Conservation (phyloP, 2,113 vertebrate genomes). For the Verasper variegatus region DNA sequence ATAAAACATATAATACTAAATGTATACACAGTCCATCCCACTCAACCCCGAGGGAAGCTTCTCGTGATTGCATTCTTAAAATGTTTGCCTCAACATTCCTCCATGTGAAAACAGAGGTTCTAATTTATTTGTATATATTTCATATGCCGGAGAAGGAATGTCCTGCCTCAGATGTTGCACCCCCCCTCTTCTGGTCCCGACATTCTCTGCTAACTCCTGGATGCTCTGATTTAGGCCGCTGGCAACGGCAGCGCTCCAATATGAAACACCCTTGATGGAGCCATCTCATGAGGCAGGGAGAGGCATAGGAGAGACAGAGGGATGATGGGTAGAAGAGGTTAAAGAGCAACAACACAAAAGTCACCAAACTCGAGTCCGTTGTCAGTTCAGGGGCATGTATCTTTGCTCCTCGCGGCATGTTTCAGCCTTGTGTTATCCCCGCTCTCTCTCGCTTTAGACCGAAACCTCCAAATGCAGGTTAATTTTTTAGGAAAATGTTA, state of each 20-base stretch:
- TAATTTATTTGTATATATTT: slow-evolving; percentile 74
- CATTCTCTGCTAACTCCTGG: slow-evolving; percentile 57
- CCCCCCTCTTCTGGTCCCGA: slow-evolving; percentile 22
- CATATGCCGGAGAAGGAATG: slow-evolving; percentile 54
- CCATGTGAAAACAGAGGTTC: slow-evolving; percentile 48
- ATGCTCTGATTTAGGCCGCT: slow-evolving; percentile 38
- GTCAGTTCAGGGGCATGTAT: background rate
- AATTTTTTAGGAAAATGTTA: slow-evolving; percentile 76
- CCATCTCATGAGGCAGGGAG: slow-evolving; percentile 23
- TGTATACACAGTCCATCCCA: background rate
- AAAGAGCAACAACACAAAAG: background rate
- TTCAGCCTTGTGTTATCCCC: background rate
- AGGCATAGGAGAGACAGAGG: slow-evolving; percentile 5
- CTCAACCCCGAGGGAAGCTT: slow-evolving; percentile 32
- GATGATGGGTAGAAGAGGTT: slow-evolving; percentile 5
- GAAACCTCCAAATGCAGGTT: slow-evolving; percentile 57
- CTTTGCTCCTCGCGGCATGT: background rate
- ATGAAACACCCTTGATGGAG: slow-evolving; percentile 37
- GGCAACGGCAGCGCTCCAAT: slow-evolving; percentile 45
- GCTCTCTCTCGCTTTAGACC: slow-evolving; percentile 34
- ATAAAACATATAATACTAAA: background rate
- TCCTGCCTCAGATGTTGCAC: slow-evolving; percentile 55
- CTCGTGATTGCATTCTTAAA: slow-evolving; percentile 62
- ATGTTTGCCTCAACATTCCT: slow-evolving; percentile 66
- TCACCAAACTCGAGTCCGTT: background rate